Base-by-base conservation (phyloP, 2,888 invertebrate species). In the Scaptomyza flava region DNA sequence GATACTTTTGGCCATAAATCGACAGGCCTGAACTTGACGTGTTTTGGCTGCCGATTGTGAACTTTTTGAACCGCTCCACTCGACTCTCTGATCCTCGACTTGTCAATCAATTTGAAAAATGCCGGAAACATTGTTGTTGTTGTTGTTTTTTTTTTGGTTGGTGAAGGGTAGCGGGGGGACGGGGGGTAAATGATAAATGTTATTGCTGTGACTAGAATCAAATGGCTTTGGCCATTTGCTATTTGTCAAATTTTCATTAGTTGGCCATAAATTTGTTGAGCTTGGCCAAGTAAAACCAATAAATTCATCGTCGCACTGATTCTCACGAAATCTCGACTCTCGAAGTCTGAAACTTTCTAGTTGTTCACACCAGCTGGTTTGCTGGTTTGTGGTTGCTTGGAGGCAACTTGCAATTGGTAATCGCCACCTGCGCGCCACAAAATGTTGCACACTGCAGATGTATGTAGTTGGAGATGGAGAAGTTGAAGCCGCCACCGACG, bases 231-330 rank as follows among this genome's bases (percentile, higher is more conserved):
- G 63, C 77, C 77, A 85, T 82, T 82, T 82, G 82, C 82, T 74
- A 87, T 82, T 82, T 87, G 82, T 82, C 82, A 82, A 85, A 82
- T 80, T 81, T 87, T 79, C 87, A 82, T 87, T 87, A 82, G 66
- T 69, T 63, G 71, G 79, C 74, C 87, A 87, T 82, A 82, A 82
- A 84, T 87, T 41, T 77, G 69, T 79, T 71, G 70, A 3, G 72
- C 64, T 68, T 41, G 41, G 41, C 14, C 41, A 41, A 68, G 62
- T 63, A 77, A 79, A 68, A 71, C 82, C 68, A 68, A 82, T 82
- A 82, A 87, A 87, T 82, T 83, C 68, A 53, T 43, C 58, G 68
- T 73, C 81, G 81, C 72, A 87, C 87, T 84, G 85, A 82, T 82
- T 82, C 82, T 82, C 82, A 82, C 82, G 82, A 87, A 87, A 50